Evolutionary conservation across 2,113 vertebrate genomes (phyloP).

Genomic region (Lanius collurio): DNA sequence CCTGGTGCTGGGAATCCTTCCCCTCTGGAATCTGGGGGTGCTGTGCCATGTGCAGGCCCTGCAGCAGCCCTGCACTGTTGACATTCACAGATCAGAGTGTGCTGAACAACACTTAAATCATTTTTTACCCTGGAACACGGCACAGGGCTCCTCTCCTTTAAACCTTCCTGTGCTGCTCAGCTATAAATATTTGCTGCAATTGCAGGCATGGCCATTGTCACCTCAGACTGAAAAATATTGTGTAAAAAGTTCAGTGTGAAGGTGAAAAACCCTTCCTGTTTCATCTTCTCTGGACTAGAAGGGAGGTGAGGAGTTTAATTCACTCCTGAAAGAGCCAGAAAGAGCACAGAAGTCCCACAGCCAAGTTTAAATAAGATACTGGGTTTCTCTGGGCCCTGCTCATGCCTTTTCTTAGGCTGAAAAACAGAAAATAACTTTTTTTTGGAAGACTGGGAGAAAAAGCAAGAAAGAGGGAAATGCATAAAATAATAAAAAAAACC

Average conservation of each 20-base stretch:
- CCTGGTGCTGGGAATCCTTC: neutral
- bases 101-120: neutral
- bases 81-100: neutral
- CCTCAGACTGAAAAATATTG: neutral
- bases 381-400: neutral
- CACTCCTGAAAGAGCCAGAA: neutral
- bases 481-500: neutral
- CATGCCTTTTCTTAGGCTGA: neutral
- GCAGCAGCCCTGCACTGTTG: neutral
- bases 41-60: neutral
- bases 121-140: neutral
- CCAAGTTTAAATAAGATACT: neutral
- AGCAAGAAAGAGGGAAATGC: neutral
- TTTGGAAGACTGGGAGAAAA: neutral
- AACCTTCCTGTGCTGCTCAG: neutral
- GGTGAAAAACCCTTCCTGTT: neutral
- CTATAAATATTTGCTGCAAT: neutral
- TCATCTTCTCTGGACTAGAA: neutral
- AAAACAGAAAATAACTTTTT: neutral
- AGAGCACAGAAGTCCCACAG: neutral
- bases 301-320: neutral
- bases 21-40: neutral
- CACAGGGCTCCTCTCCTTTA: neutral
- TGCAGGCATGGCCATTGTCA: neutral
- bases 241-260: neutral